Evolutionary conservation across 2,797 vertebrate genomes (phyloP), one percentile per base, ranked within the genome.

Genomic region (Acestrorhynchus altus): DNA sequence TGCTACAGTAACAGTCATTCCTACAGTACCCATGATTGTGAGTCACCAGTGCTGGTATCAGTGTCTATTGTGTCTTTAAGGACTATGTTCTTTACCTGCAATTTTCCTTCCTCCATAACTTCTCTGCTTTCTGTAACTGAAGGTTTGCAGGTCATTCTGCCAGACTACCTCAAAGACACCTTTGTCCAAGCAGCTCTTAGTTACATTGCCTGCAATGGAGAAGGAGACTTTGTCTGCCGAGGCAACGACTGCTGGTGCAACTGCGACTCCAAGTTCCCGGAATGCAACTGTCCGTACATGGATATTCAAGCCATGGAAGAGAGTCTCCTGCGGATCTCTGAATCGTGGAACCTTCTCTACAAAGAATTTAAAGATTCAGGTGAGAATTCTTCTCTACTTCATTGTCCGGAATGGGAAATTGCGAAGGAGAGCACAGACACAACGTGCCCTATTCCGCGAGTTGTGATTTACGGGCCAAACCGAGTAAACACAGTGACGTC

Each of bases 271-370:
- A 95, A 87, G 83, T 99, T 96, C 75, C 97, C 97, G 0, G 95
- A 99, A 84, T 99, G 97, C 89, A 98, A 98, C 88, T 99, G 97
- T 67, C 97, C 97, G 8, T 96, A 97, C 83, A 96, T 96, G 95
- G 97, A 99, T 86, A 96, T 99, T 39, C 96, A 97, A 88, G 95
- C 97, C 83, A 97, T 98, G 97, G 97, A 99, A 85, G 96, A 98
- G 67, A 97, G 93, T 79, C 89, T 99, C 85, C 84, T 96, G 77
- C 94, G 96, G 75, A 95, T 98, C 88, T 96, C 94, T 0, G 96
- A 98, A 88, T 95, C 94, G 0, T 98, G 97, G 97, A 94, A 91
- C 65, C 83, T 91, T 0, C 95, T 96, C 80, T 96, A 97, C 85
- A 95, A 90, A 72, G 97, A 98, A 85, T 99, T 99, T 86, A 96